Percentiles rank a stretch among this genome's conserved stretches.
These are phyloP conservation scores for Mesopsocus fuscifrons DNA, from an alignment of 2,888 invertebrate species.

Conservation along the genomic window DNA sequence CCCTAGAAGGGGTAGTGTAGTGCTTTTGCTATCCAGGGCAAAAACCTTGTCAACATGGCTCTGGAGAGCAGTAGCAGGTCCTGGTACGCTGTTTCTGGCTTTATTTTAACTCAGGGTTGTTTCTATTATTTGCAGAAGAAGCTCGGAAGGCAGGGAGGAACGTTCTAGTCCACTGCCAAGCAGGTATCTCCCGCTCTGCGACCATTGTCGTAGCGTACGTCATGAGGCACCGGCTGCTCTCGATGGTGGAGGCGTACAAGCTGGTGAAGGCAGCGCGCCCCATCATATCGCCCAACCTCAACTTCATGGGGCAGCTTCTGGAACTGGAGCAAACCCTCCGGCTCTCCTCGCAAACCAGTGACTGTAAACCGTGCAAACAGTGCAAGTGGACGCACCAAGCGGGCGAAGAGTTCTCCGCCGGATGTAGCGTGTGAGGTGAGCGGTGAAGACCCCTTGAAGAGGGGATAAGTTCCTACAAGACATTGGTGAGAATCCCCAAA, in stretches of 20 bases:
- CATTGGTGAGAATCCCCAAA: too few species aligned
- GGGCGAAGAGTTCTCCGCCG: constrained; percentile 31
- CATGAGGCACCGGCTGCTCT: constrained; percentile 69
- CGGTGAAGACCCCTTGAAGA: constrained; percentile 13
- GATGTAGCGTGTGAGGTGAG: constrained; percentile 31
- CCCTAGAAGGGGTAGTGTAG: too few species aligned
- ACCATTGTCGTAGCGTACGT: constrained; percentile 90
- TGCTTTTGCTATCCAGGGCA: too few species aligned
- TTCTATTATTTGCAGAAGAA: constrained; percentile 54
- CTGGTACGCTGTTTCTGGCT: too few species aligned
- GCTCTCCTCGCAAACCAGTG: constrained; percentile 23
- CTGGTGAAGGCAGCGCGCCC: constrained; percentile 67
- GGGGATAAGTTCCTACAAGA: too few species aligned
- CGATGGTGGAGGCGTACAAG: constrained; percentile 72
- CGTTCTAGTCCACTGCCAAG: constrained; percentile 87
- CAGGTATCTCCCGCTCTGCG: constrained; percentile 85
- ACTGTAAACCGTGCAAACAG: constrained; percentile 25
- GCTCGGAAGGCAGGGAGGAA: constrained; percentile 46
- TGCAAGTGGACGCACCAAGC: constrained; percentile 32
- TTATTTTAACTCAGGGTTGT: too few species aligned
- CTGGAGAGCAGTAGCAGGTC: too few species aligned
- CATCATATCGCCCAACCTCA: constrained; percentile 88
- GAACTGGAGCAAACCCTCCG: constrained; percentile 56
- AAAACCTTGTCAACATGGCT: too few species aligned
- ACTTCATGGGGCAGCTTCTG: constrained; percentile 79